A percentile compares a stretch with the other conserved stretches of the same genome.
phyloP scores from a whole-genome alignment of 1,140 invertebrate species.

The Pomacea maculata region DNA sequence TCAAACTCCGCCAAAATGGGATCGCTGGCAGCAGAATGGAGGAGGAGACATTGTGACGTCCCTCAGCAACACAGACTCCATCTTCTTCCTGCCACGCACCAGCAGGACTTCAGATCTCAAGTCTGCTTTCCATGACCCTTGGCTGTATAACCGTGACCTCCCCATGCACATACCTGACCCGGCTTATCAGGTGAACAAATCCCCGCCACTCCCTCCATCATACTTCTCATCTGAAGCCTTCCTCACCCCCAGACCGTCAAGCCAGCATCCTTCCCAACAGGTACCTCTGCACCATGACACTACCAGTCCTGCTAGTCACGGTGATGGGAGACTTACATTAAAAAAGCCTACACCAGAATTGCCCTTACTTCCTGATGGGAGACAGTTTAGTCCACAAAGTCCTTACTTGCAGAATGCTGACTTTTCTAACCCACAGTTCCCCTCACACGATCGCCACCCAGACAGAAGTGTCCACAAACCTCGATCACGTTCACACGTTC shows the following conservation, averaged over 20 bases:
- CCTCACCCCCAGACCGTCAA: too few species aligned
- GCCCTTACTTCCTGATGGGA: too few species aligned
- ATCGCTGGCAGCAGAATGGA: slow-evolving; percentile 46
- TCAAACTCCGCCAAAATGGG: slow-evolving; percentile 55
- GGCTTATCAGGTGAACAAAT: slow-evolving; percentile 14
- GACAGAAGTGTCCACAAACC: background rate
- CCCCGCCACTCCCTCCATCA: background rate
- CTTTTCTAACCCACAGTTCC: background rate
- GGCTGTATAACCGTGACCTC: background rate
- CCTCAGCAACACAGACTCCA: slow-evolving; percentile 28
- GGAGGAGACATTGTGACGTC: slow-evolving; percentile 53
- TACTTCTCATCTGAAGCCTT: too few species aligned
- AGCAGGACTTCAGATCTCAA: background rate
- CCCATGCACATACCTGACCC: slow-evolving; percentile 13
- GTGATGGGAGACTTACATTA: too few species aligned
- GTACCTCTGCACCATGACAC: too few species aligned
- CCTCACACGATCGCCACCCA: background rate
- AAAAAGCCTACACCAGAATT: too few species aligned
- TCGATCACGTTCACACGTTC: background rate
- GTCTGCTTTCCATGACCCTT: background rate
- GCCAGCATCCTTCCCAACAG: too few species aligned
- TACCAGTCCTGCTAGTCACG: too few species aligned
- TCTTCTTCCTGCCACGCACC: slow-evolving; percentile 49
- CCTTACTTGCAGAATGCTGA: background rate
- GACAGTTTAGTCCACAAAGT: too few species aligned